Conservation (phyloP, 2,113 vertebrate genomes). For the Ibidorhyncha struthersii region DNA sequence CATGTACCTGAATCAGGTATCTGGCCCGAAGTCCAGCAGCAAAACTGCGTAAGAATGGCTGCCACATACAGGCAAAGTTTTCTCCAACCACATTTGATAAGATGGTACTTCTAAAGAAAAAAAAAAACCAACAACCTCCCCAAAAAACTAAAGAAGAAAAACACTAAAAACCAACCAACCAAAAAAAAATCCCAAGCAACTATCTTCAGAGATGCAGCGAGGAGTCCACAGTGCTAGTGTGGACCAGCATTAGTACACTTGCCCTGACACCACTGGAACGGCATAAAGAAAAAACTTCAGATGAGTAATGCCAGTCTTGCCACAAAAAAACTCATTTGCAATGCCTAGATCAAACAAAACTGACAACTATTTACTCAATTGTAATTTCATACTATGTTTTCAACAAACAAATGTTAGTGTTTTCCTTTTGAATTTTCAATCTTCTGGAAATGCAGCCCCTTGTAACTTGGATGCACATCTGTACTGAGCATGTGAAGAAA, state of each 20-base stretch:
- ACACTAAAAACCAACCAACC: neutral
- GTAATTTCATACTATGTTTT: neutral
- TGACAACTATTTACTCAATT: neutral
- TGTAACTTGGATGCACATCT: neutral
- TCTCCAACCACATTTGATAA: neutral
- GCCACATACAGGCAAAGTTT: neutral
- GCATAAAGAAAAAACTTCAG: neutral
- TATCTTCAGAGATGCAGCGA: neutral
- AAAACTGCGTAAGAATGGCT: neutral
- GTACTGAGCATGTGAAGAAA: neutral
- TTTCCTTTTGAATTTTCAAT: neutral
- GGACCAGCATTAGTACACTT: neutral
- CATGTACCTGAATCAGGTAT: neutral
- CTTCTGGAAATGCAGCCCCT: neutral
- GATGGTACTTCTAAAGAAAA: neutral
- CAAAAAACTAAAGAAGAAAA: neutral
- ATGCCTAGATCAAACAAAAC: neutral
- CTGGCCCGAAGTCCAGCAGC: neutral
- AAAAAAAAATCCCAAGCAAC: neutral
- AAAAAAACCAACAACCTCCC: neutral
- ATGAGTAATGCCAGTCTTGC: neutral
- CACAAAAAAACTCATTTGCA: neutral
- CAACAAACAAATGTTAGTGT: neutral
- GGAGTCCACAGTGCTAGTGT: no score
- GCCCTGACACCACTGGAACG: neutral